phyloP scores from a whole-genome alignment of 1,140 invertebrate species.

The Drosophila paulistorum region DNA sequence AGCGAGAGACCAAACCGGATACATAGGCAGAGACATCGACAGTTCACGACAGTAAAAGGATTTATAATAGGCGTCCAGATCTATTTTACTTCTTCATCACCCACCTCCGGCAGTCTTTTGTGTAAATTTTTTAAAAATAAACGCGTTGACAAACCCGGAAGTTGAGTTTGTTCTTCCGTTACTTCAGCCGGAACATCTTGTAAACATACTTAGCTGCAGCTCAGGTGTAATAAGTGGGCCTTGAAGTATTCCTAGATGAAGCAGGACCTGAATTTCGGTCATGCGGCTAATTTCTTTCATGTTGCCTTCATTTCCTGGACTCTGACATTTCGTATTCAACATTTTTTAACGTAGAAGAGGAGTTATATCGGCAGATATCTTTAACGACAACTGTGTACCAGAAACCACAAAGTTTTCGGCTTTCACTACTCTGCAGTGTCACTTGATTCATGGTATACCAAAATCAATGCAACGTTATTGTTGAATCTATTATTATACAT shows the following conservation, averaged over 20 bases:
- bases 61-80: conserved; percentile 68
- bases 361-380: conserved; percentile 63
- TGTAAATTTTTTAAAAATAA: conserved; percentile 75
- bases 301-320: conserved; percentile 43
- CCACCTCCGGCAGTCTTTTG: conserved; percentile 36
- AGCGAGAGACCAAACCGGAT: neutral
- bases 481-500: no score
- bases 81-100: conserved; percentile 11
- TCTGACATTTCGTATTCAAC: conserved; percentile 30
- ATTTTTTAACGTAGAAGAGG: neutral
- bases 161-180: conserved; percentile 29
- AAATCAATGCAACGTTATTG: no score
- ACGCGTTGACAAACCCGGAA: conserved; percentile 30
- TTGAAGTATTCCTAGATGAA: conserved; percentile 56
- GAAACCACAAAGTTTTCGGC: neutral
- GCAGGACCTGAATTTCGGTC: conserved; percentile 51
- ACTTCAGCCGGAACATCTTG: conserved; percentile 71
- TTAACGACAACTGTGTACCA: conserved; percentile 62
- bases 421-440: neutral
- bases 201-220: conserved; percentile 81
- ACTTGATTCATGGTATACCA: neutral
- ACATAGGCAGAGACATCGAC: neutral
- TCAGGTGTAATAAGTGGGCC: conserved; percentile 78
- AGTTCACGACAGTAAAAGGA: conserved; percentile 80
- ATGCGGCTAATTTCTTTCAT: conserved; percentile 79